Percentiles rank a stretch among this genome's conserved stretches.
Evolutionary conservation across 2,888 invertebrate species (phyloP).

Genomic region (Stegana nigrithorax): DNA sequence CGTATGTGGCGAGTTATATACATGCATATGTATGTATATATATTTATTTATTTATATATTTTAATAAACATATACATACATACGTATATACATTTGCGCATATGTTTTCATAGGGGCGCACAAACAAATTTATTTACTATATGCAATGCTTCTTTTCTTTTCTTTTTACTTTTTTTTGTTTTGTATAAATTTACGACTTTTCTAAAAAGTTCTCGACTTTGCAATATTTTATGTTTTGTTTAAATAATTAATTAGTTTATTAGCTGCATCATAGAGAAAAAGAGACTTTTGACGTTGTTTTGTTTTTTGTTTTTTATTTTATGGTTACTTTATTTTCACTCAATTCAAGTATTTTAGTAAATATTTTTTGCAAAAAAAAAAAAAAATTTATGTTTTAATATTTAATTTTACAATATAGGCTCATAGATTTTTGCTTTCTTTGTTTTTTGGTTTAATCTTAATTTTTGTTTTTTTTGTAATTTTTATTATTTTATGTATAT

Average conservation of each 20-base stretch:
- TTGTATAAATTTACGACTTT: not conserved
- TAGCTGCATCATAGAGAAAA: not conserved
- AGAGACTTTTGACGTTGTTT: not conserved
- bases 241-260: slow-evolving; percentile 22
- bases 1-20: not conserved
- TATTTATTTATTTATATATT: slow-evolving; percentile 4
- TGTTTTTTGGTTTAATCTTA: slow-evolving; percentile 16
- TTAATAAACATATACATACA: slow-evolving; percentile 24
- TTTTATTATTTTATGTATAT: slow-evolving; percentile 18
- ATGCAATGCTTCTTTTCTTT: slow-evolving; percentile 21
- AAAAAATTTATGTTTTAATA: slow-evolving; percentile 20
- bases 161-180: slow-evolving; percentile 28
- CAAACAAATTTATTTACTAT: no score
- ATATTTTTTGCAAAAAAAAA: slow-evolving; percentile 13
- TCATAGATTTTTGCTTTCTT: not conserved
- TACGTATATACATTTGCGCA: not conserved
- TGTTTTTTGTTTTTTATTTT: not conserved
- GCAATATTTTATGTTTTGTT: not conserved
- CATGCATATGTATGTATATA: slow-evolving; percentile 26
- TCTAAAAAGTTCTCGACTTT: no score
- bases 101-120: slow-evolving; percentile 20
- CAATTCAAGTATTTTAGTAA: not conserved
- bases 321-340: not conserved
- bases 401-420: no score
- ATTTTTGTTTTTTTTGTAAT: slow-evolving; percentile 25